These are phyloP conservation scores for Toxotes lorentzi DNA, from an alignment of 2,797 vertebrate genomes.

Conservation along the genomic window DNA sequence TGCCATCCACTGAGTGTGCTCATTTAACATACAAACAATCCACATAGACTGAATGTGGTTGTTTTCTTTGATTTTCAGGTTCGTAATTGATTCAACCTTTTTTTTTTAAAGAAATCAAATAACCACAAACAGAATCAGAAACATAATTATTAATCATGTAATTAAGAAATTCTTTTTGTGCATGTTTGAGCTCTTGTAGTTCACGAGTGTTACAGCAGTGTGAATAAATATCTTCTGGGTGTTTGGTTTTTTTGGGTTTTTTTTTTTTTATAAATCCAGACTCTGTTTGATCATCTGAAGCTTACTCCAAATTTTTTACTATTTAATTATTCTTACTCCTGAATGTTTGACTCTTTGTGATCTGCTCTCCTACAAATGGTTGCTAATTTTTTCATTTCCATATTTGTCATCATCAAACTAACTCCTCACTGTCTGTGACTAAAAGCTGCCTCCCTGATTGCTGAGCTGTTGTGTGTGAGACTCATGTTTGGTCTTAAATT, in stretches of 20 bases:
- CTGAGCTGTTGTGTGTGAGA: neutral
- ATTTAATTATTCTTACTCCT: constrained; percentile 6
- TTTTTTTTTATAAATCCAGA: neutral
- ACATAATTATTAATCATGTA: constrained; percentile 1
- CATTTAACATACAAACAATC: neutral
- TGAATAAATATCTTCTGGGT: constrained; percentile 4
- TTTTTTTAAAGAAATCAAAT: constrained; percentile 18
- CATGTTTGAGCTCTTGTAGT: constrained; percentile 16
- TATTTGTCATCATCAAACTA: constrained; percentile 4
- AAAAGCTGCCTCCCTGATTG: constrained; percentile 7
- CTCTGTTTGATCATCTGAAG: neutral
- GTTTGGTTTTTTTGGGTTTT: too few relatives aligned
- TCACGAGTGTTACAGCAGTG: neutral
- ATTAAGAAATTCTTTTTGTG: constrained; percentile 38
- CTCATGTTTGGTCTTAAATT: neutral
- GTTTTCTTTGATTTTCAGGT: constrained; percentile 11
- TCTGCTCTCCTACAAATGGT: constrained; percentile 16
- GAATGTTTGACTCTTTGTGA: constrained; percentile 13
- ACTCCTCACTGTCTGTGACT: neutral
- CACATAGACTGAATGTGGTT: neutral
- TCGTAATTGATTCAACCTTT: constrained; percentile 22
- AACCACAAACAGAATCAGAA: constrained; percentile 35
- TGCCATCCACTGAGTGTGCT: neutral
- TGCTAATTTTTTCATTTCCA: neutral
- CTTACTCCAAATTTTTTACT: neutral